A percentile compares a stretch with the other conserved stretches of the same genome.
Conservation (phyloP, 2,113 vertebrate genomes). For the Odontesthes bonariensis region DNA sequence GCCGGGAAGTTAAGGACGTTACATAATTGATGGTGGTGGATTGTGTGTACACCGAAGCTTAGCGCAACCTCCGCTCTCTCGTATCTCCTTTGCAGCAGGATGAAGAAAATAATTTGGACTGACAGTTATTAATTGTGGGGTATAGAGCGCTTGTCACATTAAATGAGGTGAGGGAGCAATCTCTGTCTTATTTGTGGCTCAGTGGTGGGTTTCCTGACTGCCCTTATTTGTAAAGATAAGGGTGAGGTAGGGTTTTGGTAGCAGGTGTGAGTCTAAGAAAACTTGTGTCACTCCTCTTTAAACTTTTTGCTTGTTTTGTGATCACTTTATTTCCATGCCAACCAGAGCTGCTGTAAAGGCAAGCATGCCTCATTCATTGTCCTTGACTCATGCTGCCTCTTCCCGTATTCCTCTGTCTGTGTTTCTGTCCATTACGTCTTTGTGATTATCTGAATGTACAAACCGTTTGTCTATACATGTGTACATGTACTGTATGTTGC, state of each 20-base stretch:
- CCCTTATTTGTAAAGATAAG: constrained; percentile 48
- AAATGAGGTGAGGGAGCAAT: constrained; percentile 59
- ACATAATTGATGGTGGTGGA: constrained; percentile 64
- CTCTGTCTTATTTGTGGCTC: constrained; percentile 57
- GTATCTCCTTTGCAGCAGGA: constrained; percentile 49
- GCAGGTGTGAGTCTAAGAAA: constrained; percentile 39
- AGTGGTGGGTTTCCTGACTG: constrained; percentile 42
- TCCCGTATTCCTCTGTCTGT: neutral
- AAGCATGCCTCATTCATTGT: neutral
- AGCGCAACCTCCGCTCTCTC: constrained; percentile 47
- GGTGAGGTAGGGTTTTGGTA: neutral
- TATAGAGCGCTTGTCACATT: constrained; percentile 53
- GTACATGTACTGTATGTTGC: neutral
- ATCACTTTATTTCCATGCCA: constrained; percentile 7
- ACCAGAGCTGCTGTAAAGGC: neutral
- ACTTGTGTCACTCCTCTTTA: constrained; percentile 5
- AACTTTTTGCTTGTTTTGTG: neutral
- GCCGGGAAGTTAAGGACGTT: constrained; percentile 36
- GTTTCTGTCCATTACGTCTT: constrained; percentile 27
- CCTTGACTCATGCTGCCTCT: constrained; percentile 19
- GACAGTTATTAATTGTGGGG: constrained; percentile 71
- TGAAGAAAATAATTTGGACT: constrained; percentile 60
- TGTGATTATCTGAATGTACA: constrained; percentile 25
- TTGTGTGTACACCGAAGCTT: constrained; percentile 60
- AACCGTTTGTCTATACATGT: constrained; percentile 32